These are phyloP conservation scores for Agrypnus murinus DNA, from an alignment of 2,888 invertebrate genomes.

Conservation along the genomic window DNA sequence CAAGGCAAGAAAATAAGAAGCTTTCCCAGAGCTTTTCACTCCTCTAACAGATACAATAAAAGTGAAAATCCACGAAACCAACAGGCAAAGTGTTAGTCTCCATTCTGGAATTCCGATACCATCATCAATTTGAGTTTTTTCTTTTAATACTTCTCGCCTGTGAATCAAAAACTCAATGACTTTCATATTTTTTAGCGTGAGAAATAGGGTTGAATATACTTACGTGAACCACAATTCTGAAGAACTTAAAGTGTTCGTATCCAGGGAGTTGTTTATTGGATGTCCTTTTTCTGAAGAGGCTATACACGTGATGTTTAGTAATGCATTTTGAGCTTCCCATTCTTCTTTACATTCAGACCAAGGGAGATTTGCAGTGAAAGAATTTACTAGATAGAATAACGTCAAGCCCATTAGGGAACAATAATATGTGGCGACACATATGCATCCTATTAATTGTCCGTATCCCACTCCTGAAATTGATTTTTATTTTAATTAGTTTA, in stretches of 20 bases:
- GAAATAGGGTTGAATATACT: conserved; percentile 18
- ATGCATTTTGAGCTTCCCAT: conserved; percentile 69
- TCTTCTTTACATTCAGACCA: conserved; percentile 80
- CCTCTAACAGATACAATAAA: conserved; percentile 82
- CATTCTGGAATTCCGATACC: conserved; percentile 77
- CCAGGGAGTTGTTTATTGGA: background rate
- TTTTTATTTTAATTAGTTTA: too few relatives aligned
- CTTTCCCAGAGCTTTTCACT: conserved; percentile 87
- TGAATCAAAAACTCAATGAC: conserved; percentile 65
- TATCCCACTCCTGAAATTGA: conserved; percentile 79
- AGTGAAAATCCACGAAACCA: conserved; percentile 81
- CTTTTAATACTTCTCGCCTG: conserved; percentile 74
- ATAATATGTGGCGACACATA: conserved; percentile 84
- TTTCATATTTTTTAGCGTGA: background rate
- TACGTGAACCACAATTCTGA: conserved; percentile 49
- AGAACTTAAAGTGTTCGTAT: conserved; percentile 31
- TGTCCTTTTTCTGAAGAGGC: conserved; percentile 34
- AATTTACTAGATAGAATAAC: conserved; percentile 82
- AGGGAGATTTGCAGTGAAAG: conserved; percentile 81
- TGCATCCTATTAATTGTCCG: conserved; percentile 77
- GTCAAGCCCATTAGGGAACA: conserved; percentile 84
- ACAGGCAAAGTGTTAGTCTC: conserved; percentile 80
- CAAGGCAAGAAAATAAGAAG: conserved; percentile 91
- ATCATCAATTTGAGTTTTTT: conserved; percentile 70
- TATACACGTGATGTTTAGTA: conserved; percentile 43